phyloP scores from a whole-genome alignment of 2,797 vertebrate species.

The Taeniopygia guttata region DNA sequence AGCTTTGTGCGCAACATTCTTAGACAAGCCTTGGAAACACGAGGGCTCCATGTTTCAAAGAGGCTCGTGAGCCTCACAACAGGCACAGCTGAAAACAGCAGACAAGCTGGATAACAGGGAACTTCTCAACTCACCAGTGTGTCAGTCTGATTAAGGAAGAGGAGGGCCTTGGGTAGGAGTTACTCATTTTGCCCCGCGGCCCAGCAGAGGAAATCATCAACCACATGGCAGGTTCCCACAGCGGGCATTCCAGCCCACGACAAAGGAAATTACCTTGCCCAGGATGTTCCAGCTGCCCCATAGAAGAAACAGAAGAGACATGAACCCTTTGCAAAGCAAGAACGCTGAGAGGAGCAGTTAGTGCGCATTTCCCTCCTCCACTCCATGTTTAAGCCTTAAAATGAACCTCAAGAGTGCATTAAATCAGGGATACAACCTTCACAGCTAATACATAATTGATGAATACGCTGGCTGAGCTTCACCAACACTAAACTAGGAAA shows the following conservation, averaged over 20 bases:
- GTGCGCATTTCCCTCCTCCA: not conserved
- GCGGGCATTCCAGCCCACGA: not conserved
- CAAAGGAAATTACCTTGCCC: not conserved
- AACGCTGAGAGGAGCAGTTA: rapidly evolving
- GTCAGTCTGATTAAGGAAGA: not conserved
- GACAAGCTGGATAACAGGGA: not conserved
- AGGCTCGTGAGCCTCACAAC: rapidly evolving
- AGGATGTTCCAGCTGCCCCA: not conserved
- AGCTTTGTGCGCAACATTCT: not conserved
- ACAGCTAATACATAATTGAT: not conserved
- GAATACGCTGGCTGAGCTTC: not conserved
- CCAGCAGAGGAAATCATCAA: not conserved
- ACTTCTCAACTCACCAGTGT: not conserved
- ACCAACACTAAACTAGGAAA: rapidly evolving
- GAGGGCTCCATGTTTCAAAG: not conserved
- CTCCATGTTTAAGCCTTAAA: not conserved
- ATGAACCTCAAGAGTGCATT: not conserved
- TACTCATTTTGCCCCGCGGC: not conserved
- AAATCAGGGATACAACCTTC: not conserved
- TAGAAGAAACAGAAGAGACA: not conserved
- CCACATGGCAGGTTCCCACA: not conserved
- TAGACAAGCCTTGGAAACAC: not conserved
- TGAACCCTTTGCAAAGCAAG: not conserved
- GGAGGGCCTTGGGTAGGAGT: not conserved
- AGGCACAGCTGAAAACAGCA: not conserved